Conservation (phyloP, 1,140 invertebrate genomes). For the Trichonephila clavipes region DNA sequence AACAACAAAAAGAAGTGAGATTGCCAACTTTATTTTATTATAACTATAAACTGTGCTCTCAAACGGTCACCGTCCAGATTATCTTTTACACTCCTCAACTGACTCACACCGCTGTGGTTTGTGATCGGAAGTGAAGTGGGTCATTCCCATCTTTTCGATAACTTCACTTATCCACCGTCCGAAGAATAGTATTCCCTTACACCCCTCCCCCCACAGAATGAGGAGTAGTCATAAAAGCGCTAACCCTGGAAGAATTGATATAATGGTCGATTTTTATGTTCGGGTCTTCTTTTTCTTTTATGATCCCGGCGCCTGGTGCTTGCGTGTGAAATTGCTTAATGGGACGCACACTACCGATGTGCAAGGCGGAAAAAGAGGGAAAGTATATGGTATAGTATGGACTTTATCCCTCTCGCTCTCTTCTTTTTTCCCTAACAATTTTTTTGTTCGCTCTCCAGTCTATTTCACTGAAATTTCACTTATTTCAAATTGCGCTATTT, state of each 20-base stretch:
- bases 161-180: conserved; percentile 26
- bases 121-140: neutral
- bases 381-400: neutral
- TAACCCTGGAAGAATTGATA: conserved; percentile 72
- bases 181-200: neutral
- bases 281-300: conserved; percentile 56
- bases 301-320: conserved; percentile 46
- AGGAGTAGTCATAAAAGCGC: conserved; percentile 59
- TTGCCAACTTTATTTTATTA: no score
- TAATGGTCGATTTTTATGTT: conserved; percentile 70
- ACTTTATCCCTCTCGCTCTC: neutral
- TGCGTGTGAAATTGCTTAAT: conserved; percentile 72
- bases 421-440: neutral
- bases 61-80: neutral
- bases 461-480: conserved; percentile 51
- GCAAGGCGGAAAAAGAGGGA: conserved; percentile 47
- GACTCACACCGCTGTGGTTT: neutral
- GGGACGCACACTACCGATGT: conserved; percentile 49
- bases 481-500: conserved; percentile 43
- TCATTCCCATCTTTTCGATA: conserved; percentile 39
- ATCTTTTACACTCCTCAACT: neutral
- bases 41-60: no score
- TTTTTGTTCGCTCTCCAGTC: conserved; percentile 12
- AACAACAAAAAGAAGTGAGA: no score
- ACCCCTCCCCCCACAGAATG: neutral